Conservation (phyloP, 92 coral and sea anemone genomes). For the Paragorgia papillata region DNA sequence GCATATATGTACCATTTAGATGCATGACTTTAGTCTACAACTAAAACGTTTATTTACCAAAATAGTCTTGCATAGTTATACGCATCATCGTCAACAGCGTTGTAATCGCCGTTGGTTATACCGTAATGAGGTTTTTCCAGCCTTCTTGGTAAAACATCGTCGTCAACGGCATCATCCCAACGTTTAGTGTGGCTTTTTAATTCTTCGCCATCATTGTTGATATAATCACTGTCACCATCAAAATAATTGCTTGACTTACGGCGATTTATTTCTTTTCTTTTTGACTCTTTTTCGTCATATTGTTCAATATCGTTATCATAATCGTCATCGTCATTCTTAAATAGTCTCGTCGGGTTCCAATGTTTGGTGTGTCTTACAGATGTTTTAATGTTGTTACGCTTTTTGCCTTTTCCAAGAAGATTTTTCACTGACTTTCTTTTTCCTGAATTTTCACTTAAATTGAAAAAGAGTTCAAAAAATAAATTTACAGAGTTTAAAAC, state of each 20-base stretch:
- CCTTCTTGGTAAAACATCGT: slow-evolving; percentile 3
- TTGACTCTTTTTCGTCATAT: slow-evolving; percentile 3
- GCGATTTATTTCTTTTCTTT: not conserved
- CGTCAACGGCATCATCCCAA: slow-evolving; percentile 14
- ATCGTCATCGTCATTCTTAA: not conserved
- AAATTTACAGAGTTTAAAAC: not conserved
- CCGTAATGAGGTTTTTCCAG: not conserved
- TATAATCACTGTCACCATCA: not conserved
- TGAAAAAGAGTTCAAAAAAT: not conserved
- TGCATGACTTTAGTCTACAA: too few species aligned
- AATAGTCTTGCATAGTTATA: not conserved
- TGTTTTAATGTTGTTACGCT: not conserved
- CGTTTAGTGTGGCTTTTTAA: slow-evolving; percentile 12
- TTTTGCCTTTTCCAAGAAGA: not conserved
- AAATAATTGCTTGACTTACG: slow-evolving; percentile 8
- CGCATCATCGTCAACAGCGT: not conserved
- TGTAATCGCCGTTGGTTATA: not conserved
- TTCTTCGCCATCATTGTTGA: not conserved
- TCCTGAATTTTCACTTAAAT: not conserved
- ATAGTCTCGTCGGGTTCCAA: not conserved
- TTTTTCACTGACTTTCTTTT: not conserved
- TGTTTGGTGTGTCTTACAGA: not conserved
- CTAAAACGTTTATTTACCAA: not conserved
- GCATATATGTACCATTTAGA: too few species aligned
- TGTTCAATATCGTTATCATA: slow-evolving; percentile 20